These are phyloP conservation scores for Coptodon rendalli DNA, from an alignment of 2,113 vertebrate species.

Conservation along the genomic window DNA sequence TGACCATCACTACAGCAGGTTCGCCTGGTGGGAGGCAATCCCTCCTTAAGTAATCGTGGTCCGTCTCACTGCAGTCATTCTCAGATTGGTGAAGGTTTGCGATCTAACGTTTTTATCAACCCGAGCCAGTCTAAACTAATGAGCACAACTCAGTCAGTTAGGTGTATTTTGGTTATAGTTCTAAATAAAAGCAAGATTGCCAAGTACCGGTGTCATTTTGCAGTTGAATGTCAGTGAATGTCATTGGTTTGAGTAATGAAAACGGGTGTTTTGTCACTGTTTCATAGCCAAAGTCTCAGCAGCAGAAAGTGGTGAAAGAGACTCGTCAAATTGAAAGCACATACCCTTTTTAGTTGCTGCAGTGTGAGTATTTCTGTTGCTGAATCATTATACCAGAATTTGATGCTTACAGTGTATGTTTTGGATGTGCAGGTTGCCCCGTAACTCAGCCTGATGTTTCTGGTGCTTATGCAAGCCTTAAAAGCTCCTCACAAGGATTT, in stretches of 20 bases:
- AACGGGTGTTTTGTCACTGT: accelerated
- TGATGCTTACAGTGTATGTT: background rate
- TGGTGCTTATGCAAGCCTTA: background rate
- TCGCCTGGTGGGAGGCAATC: background rate
- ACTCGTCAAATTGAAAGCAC: background rate
- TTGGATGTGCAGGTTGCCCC: background rate
- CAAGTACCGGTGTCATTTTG: accelerated
- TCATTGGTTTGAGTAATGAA: background rate
- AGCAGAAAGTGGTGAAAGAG: background rate
- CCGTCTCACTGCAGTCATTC: background rate
- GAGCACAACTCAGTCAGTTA: background rate
- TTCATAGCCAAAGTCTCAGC: background rate
- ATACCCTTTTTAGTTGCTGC: background rate
- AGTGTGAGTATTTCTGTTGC: background rate
- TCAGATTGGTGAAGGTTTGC: background rate
- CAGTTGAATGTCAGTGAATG: background rate
- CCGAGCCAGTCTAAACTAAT: background rate
- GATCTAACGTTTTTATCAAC: background rate
- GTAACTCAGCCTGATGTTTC: background rate
- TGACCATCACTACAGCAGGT: accelerated
- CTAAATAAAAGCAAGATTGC: background rate
- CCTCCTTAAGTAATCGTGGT: background rate
- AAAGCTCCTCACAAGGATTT: background rate
- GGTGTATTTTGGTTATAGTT: background rate
- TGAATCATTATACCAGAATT: background rate